Conservation (phyloP, 2,888 invertebrate genomes). For the Steromphala cineraria region DNA sequence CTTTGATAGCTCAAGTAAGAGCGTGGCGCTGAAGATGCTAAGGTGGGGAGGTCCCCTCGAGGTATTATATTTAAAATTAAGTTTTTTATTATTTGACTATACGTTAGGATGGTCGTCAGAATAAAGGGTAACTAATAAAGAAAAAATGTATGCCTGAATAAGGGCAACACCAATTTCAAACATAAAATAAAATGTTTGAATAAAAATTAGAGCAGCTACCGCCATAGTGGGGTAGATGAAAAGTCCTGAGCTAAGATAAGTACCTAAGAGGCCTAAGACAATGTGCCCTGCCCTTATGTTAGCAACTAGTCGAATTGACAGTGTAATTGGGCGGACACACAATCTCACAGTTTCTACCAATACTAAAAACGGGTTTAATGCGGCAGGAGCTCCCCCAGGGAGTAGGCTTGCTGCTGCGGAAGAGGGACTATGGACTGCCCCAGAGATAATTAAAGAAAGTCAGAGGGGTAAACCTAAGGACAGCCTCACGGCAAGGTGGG, state of each 20-base stretch:
- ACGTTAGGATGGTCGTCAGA: slow-evolving; percentile 41
- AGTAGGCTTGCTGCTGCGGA: slow-evolving; percentile 83
- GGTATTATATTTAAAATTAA: not conserved
- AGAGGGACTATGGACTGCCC: slow-evolving; percentile 81
- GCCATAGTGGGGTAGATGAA: not conserved
- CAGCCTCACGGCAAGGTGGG: slow-evolving; percentile 81
- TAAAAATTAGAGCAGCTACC: not conserved
- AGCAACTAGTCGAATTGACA: slow-evolving; percentile 84
- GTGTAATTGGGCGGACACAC: slow-evolving; percentile 83
- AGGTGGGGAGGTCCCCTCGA: not conserved
- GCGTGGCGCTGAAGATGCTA: slow-evolving; percentile 9
- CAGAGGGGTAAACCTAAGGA: slow-evolving; percentile 81
- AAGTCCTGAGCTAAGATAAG: slow-evolving; percentile 24
- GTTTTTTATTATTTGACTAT: not conserved
- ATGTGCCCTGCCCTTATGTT: slow-evolving; percentile 87
- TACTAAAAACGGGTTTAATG: slow-evolving; percentile 84
- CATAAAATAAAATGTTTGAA: slow-evolving; percentile 36
- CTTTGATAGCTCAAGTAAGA: not conserved
- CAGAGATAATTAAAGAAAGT: slow-evolving; percentile 82
- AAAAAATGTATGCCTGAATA: slow-evolving; percentile 57
- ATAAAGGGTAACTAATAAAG: slow-evolving; percentile 45
- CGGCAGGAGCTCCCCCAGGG: slow-evolving; percentile 81
- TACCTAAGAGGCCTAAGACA: slow-evolving; percentile 80
- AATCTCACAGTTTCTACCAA: slow-evolving; percentile 86
- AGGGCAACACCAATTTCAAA: slow-evolving; percentile 53